Conservation (phyloP, 2,888 invertebrate species). For the Agriopis marginaria region DNA sequence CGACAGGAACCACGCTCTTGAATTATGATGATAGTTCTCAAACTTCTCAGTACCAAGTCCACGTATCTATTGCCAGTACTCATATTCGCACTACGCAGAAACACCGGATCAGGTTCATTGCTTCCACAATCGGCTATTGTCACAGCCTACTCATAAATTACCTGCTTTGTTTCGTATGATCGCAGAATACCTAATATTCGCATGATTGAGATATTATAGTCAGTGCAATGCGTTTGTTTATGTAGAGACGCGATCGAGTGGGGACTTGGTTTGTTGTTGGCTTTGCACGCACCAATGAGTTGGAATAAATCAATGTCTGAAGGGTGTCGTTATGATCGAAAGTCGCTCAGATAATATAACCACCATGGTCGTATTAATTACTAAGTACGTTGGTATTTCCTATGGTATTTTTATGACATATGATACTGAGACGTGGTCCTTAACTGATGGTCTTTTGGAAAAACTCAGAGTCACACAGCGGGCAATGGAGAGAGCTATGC, state of each 20-base stretch:
- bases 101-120: conserved; percentile 21
- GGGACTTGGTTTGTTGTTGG: conserved; percentile 2
- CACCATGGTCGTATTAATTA: neutral
- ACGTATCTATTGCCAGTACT: neutral
- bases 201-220: conserved; percentile 31
- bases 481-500: too few relatives aligned
- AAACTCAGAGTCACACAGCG: too few relatives aligned
- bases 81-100: conserved; percentile 13
- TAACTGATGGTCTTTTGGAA: too few relatives aligned
- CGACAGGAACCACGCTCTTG: neutral
- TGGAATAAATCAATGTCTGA: neutral
- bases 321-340: conserved; percentile 4
- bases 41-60: neutral
- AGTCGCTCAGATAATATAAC: too few relatives aligned
- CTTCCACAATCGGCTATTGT: conserved; percentile 27
- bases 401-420: too few relatives aligned
- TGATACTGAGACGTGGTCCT: too few relatives aligned
- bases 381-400: neutral
- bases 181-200: conserved; percentile 22
- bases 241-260: conserved; percentile 24
- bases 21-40: neutral
- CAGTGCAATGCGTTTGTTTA: conserved; percentile 21
- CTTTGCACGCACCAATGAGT: conserved; percentile 14
- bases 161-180: conserved; percentile 19
- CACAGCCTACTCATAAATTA: conserved; percentile 26